A percentile compares a stretch with the other conserved stretches of the same genome.
These are phyloP conservation scores for Raja brachyura DNA, from an alignment of 2,113 vertebrate genomes.

Conservation along the genomic window DNA sequence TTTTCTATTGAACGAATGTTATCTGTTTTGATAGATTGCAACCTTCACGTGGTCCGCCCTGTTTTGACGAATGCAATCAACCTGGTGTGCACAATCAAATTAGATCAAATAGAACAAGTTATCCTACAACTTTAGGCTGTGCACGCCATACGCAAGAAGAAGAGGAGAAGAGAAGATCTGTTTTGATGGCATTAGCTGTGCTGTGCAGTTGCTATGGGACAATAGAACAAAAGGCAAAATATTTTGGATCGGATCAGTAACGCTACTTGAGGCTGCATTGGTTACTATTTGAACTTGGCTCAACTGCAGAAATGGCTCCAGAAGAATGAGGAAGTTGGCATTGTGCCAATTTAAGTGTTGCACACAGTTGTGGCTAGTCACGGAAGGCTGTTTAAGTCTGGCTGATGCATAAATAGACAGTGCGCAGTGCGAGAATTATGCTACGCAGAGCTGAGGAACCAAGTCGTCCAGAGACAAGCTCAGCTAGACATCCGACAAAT, in stretches of 20 bases:
- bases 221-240: not conserved
- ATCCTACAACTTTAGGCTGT: too few species aligned
- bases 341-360: not conserved
- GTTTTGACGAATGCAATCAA: too few species aligned
- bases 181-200: not conserved
- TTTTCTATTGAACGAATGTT: not conserved
- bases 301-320: not conserved
- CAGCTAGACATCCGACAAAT: not conserved
- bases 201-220: not conserved
- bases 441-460: not conserved
- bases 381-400: not conserved
- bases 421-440: not conserved
- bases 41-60: too few species aligned
- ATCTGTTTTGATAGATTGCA: not conserved
- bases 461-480: not conserved
- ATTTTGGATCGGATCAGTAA: not conserved
- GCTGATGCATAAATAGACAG: not conserved
- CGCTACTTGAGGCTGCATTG: not conserved
- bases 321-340: slow-evolving; percentile 10
- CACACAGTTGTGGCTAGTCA: not conserved
- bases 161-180: too few species aligned
- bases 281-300: not conserved
- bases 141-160: too few species aligned
- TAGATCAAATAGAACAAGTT: too few species aligned
- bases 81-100: too few species aligned